Base-by-base conservation (phyloP, 2,888 invertebrate genomes). In the Lithophane semibrunnea region DNA sequence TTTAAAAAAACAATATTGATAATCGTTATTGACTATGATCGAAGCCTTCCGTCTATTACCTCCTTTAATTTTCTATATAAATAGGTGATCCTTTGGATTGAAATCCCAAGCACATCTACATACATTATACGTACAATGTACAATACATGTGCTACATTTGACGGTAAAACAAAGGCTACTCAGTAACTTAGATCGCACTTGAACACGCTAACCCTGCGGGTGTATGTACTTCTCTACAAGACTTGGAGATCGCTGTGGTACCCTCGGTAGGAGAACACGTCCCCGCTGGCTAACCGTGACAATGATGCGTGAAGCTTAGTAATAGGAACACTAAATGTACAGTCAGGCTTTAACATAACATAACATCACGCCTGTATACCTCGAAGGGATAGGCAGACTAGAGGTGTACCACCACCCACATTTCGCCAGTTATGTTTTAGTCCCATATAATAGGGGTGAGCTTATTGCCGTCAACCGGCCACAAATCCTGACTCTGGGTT, bases 271-370 rank as follows among this genome's bases (percentile, higher is more conserved):
- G 37, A 37, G 73, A 63, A 81, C 81, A 81, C 60, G 65, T 79
- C 73, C 68, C 81, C 81, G 64, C 60, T 83, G 49, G 83, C 83
- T 65, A 58, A 18, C 21, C 64, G 29, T 52, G 68, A 83, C 79
- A 65, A 79, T 81, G 79, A 81, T 79, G 73, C 73, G 64, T 81
- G 64, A 60, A 83, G 58, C 79, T 68, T 73, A 60, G 54, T 83
- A 78, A 81, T 68, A 54, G 3, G 37, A 54, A 13, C 13, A 9
- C 49, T 47, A n/a, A 54, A 47, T 65, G n/a, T 63, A 71, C 18
- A 37, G 12, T 42, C 16, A 56, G 7, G 3, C 13, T 9, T 58
- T 21, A 21, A 29, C 13, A 9, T 29, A 56, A 56, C 24, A 24
- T 21, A 58, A 21, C 29, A 8, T 16, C 9, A n/a, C 5, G 58